Conservation (phyloP, 2,113 vertebrate species). For the Patagioenas fasciata region DNA sequence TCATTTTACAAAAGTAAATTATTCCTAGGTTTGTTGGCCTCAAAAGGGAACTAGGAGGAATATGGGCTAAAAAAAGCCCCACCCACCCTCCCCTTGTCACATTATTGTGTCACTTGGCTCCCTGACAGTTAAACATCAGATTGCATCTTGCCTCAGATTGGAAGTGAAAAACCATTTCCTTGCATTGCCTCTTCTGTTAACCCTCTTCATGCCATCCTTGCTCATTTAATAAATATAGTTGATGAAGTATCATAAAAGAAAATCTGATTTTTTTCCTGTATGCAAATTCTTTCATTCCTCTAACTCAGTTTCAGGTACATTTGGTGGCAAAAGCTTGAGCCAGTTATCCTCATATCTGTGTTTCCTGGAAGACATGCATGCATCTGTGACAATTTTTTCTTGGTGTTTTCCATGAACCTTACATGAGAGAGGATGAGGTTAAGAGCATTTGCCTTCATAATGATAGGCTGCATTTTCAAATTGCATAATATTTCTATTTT, state of each 20-base stretch:
- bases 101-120: neutral
- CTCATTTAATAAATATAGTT: neutral
- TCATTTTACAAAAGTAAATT: neutral
- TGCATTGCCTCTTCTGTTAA: neutral
- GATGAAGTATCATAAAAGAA: neutral
- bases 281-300: neutral
- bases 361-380: neutral
- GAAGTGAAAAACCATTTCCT: neutral
- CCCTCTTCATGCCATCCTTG: neutral
- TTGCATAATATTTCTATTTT: conserved; percentile 15
- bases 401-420: neutral
- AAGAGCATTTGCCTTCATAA: conserved; percentile 40
- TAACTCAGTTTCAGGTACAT: neutral
- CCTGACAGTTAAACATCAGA: neutral
- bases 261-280: neutral
- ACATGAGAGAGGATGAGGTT: neutral
- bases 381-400: neutral
- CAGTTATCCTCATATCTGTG: neutral
- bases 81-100: neutral
- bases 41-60: neutral
- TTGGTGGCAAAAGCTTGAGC: neutral
- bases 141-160: neutral
- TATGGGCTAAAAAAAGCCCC: neutral
- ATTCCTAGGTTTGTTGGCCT: neutral
- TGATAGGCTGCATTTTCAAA: conserved; percentile 11